Percentiles rank a stretch among this genome's conserved stretches.
Evolutionary conservation across 2,888 invertebrate species (phyloP).

Genomic region (Apodemia zela): DNA sequence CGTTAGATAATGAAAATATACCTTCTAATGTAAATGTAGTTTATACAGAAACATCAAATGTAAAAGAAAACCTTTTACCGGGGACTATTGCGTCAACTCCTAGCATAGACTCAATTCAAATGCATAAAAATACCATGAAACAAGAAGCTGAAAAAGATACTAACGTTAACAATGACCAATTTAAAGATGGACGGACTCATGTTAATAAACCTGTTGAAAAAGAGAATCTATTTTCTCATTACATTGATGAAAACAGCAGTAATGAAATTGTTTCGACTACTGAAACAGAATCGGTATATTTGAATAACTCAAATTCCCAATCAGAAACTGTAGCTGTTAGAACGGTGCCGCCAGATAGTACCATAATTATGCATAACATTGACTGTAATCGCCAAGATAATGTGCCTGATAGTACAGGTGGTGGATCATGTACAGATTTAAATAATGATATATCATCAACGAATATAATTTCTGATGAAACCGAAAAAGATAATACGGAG

Average conservation of each 20-base stretch:
- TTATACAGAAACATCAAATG: background rate
- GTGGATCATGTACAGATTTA: slow-evolving; percentile 10
- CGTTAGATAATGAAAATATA: background rate
- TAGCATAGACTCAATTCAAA: background rate
- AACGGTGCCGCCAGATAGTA: background rate
- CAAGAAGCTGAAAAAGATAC: background rate
- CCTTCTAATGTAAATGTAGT: background rate
- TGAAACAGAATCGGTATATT: background rate
- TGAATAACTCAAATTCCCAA: background rate
- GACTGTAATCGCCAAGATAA: slow-evolving; percentile 14
- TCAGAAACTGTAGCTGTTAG: background rate
- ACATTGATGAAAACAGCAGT: background rate
- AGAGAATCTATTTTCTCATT: background rate
- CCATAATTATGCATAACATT: background rate
- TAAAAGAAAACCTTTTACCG: background rate
- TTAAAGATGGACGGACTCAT: background rate
- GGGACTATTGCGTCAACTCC: background rate
- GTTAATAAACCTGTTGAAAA: background rate
- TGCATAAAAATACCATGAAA: background rate
- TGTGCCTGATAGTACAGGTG: slow-evolving; percentile 18
- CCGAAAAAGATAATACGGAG: slow-evolving; percentile 31
- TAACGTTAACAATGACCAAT: background rate
- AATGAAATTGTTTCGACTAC: slow-evolving; percentile 13
- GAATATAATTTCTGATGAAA: slow-evolving; percentile 40
- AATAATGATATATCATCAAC: slow-evolving; percentile 1